Conservation (phyloP, 2,113 vertebrate species). For the Formicarius rufipectus region DNA sequence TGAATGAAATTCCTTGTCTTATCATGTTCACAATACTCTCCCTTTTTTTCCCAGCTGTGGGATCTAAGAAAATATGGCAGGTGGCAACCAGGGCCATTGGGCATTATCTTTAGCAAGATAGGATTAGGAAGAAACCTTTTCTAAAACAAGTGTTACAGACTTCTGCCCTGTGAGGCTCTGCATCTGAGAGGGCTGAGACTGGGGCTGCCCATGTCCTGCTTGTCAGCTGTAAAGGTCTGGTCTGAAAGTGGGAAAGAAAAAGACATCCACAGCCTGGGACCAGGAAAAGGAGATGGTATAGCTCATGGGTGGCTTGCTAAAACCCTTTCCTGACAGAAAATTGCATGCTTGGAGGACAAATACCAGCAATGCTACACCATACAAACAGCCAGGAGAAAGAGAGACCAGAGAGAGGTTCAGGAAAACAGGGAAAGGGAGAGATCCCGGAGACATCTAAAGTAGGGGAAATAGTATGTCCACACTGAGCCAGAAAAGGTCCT, state of each 20-base stretch:
- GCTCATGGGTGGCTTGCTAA: background rate
- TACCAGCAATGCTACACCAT: background rate
- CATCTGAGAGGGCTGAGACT: background rate
- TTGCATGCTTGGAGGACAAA: background rate
- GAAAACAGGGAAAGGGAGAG: background rate
- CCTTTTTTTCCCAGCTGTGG: background rate
- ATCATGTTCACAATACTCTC: background rate
- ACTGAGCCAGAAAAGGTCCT: background rate
- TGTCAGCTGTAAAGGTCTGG: background rate
- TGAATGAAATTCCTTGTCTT: background rate
- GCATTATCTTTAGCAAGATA: background rate
- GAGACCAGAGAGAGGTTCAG: background rate
- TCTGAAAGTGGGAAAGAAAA: background rate
- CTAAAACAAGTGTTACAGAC: background rate
- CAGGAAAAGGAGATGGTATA: background rate
- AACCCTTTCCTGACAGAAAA: background rate
- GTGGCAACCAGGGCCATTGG: background rate
- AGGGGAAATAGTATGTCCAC: background rate
- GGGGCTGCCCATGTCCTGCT: background rate
- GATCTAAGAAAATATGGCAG: background rate
- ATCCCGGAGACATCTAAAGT: background rate
- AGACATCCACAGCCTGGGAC: background rate
- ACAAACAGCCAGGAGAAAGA: background rate
- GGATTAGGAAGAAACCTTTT: background rate
- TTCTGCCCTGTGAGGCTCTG: background rate